These are phyloP conservation scores for Porites australiensis DNA, from an alignment of 64 coral and sea anemone genomes.

Conservation along the genomic window DNA sequence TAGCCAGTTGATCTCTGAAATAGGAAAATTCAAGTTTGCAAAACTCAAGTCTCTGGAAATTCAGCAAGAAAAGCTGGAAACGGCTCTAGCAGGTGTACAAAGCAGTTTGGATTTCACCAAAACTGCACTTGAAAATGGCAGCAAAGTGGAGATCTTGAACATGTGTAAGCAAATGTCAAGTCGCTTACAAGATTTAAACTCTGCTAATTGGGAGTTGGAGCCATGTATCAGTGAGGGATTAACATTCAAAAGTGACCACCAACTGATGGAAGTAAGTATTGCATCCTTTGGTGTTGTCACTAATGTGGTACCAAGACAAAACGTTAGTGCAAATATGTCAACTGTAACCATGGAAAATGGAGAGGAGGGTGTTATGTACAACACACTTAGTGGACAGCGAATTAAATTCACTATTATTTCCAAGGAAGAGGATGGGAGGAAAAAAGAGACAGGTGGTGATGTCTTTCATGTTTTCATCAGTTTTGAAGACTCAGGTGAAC, in stretches of 20 bases:
- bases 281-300: conserved; percentile 6
- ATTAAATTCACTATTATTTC: neutral
- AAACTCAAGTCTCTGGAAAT: neutral
- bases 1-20: neutral
- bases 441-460: neutral
- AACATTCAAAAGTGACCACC: neutral
- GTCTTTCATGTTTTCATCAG: neutral
- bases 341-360: conserved; percentile 36
- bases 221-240: conserved; percentile 12
- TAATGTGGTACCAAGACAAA: neutral
- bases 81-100: conserved; percentile 2
- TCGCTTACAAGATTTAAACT: conserved; percentile 19
- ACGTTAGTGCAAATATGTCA: conserved; percentile 29
- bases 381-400: conserved; percentile 29
- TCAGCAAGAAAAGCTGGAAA: conserved; percentile 2
- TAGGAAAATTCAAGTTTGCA: neutral
- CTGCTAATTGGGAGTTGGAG: conserved; percentile 29
- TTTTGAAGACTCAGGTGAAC: neutral
- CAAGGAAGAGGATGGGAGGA: neutral
- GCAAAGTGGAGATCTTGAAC: conserved; percentile 55
- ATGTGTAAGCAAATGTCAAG: conserved; percentile 51
- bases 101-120: conserved; percentile 58
- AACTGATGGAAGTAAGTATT: neutral
- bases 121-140: conserved; percentile 57
- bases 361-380: conserved; percentile 41